Evolutionary conservation across 2,113 vertebrate genomes (phyloP), one percentile per base, ranked within the genome.

Genomic region (Ia io): DNA sequence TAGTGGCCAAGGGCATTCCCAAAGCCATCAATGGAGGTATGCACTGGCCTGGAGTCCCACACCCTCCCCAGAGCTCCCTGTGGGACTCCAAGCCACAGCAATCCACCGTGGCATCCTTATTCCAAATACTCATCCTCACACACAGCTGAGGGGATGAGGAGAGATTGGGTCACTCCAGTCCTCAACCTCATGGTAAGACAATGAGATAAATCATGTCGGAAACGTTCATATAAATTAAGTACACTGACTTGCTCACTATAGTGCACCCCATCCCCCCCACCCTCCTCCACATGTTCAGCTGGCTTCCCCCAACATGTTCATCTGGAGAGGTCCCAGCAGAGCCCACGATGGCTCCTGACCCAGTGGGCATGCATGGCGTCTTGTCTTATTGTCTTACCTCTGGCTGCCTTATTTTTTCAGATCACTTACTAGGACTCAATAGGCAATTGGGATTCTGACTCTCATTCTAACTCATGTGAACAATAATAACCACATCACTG

Each of bases 391-490:
- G n/a, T 25, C 44, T 32, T 7, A 51, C 5, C 63, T 80, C 84
- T 3, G 1, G 7, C 37, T 70, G 30, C 13, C 18, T 42, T n/a
- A 51, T n/a, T 77, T 49, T 74, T 92, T 83, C 53, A n/a, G 65
- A 69, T 51, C 13, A 30, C 25, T 49, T n/a, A 71, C 42, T 28
- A 65, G 4, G 71, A 78, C 32, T 79, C 65, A 63, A 79, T 32
- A 86, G 69, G 44, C 83, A 28, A 51, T 0, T 40, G n/a, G 37
- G 73, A 85, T 73, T 85, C 53, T 65, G 86, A 83, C 63, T 91
- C 37, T 69, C 53, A 69, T 42, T 82, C 30, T 53, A 90, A 84
- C 49, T 84, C 91, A 22, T 67, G 13, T 42, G 85, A 73, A 90
- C 35, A n/a, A 16, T 49, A 49, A 73, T 35, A 91, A 88, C 71